phyloP scores from a whole-genome alignment of 2,113 vertebrate genomes.

The Suricata suricatta region DNA sequence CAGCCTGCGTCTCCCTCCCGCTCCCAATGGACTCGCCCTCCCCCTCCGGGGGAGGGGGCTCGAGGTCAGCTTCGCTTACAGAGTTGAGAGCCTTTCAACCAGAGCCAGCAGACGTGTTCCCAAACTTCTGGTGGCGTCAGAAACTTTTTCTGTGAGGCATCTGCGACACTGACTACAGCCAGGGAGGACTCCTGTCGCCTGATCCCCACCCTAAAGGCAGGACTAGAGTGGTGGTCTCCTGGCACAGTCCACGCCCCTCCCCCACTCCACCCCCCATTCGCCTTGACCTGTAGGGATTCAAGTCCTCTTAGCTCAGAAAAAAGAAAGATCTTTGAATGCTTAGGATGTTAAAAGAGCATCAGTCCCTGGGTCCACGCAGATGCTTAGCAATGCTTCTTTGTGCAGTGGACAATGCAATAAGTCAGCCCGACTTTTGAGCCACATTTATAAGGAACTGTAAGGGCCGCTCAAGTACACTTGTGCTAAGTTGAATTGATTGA shows the following conservation, averaged over 20 bases:
- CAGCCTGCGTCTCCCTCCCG: not conserved
- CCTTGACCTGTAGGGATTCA: conserved; percentile 53
- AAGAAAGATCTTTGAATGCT: conserved; percentile 74
- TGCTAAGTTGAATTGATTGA: conserved; percentile 94
- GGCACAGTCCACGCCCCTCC: not conserved
- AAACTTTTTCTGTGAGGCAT: conserved; percentile 13
- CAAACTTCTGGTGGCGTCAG: conserved; percentile 41
- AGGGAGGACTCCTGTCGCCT: not conserved
- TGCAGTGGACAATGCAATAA: conserved; percentile 87
- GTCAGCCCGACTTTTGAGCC: conserved; percentile 87
- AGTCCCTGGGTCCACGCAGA: conserved; percentile 60
- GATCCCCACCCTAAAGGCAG: not conserved
- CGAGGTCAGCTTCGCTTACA: not conserved
- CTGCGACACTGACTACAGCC: not conserved
- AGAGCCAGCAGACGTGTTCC: not conserved
- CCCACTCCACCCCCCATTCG: not conserved
- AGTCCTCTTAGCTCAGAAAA: conserved; percentile 54
- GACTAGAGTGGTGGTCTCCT: not conserved
- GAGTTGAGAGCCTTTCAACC: not conserved
- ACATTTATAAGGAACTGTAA: conserved; percentile 84
- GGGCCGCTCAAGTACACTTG: conserved; percentile 91
- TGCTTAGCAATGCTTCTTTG: conserved; percentile 84
- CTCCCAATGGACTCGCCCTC: not conserved
- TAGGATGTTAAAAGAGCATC: conserved; percentile 83
- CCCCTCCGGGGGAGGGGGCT: not conserved